Conservation (phyloP, 30 jellyfish, hydroid and myxozoan genomes). For the Aurelia coerulea region DNA sequence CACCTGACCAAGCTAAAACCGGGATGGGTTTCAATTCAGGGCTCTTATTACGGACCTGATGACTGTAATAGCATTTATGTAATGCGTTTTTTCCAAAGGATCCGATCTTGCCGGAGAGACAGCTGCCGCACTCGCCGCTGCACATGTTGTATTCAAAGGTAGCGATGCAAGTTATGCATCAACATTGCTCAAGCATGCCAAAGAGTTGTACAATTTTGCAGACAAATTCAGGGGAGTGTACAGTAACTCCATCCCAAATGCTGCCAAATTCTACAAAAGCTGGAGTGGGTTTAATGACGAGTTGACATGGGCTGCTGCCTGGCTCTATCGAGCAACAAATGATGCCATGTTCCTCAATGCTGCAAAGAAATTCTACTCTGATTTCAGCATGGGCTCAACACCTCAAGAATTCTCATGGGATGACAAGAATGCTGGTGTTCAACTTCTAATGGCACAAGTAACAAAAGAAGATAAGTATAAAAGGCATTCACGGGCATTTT, state of each 20-base stretch:
- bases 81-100: background rate
- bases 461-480: slow-evolving; percentile 45
- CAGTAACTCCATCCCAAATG: slow-evolving; percentile 66
- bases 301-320: slow-evolving; percentile 76
- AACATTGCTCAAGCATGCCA: slow-evolving; percentile 62
- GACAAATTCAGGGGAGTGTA: slow-evolving; percentile 58
- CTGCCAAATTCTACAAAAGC: slow-evolving; percentile 63
- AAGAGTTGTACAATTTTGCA: slow-evolving; percentile 74
- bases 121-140: slow-evolving; percentile 86
- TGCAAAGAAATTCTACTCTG: slow-evolving; percentile 47
- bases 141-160: slow-evolving; percentile 51
- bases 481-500: slow-evolving; percentile 43
- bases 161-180: slow-evolving; percentile 39
- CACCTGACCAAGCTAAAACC: too few species aligned
- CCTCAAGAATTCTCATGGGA: slow-evolving; percentile 86
- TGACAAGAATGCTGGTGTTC: slow-evolving; percentile 76
- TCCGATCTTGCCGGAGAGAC: slow-evolving; percentile 80
- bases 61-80: background rate
- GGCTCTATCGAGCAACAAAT: slow-evolving; percentile 77
- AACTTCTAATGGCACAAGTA: slow-evolving; percentile 53
- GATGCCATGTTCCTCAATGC: slow-evolving; percentile 45
- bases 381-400: slow-evolving; percentile 11
- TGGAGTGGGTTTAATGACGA: slow-evolving; percentile 81
- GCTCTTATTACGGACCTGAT: too few species aligned
- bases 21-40: too few species aligned